Evolutionary conservation across 2,797 vertebrate species (phyloP).

Genomic region (Melanotaenia parkinsoni): DNA sequence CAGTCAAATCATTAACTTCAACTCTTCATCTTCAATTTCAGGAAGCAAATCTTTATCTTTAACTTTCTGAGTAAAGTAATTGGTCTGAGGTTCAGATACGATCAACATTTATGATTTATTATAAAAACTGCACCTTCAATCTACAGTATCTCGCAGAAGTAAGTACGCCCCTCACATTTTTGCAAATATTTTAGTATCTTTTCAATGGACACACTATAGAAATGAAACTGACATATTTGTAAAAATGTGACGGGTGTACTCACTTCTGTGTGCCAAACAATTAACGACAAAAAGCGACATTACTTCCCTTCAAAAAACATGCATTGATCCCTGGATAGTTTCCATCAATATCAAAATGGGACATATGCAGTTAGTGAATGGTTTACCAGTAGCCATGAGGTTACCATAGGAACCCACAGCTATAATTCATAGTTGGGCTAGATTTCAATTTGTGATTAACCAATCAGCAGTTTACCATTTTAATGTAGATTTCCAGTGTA

Average conservation of each 20-base stretch:
- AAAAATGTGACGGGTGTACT: too few species aligned
- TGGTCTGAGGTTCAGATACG: conserved; percentile 4
- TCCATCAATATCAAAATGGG: conserved; percentile 19
- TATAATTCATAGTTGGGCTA: conserved; percentile 27
- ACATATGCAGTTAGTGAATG: conserved; percentile 13
- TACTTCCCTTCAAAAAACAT: not conserved
- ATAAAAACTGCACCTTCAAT: not conserved
- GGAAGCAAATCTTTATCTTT: conserved; percentile 1
- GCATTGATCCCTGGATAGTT: conserved; percentile 11
- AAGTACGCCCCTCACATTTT: too few species aligned
- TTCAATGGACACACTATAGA: too few species aligned
- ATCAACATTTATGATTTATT: conserved; percentile 9
- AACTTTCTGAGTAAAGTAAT: not conserved
- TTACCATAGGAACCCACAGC: conserved; percentile 76
- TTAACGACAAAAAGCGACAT: conserved; percentile 8
- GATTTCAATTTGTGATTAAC: conserved; percentile 31
- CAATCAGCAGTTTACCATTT: conserved; percentile 33
- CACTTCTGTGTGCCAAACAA: conserved; percentile 12
- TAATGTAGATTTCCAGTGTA: conserved; percentile 60
- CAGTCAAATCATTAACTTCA: conserved; percentile 9
- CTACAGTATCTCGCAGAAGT: too few species aligned
- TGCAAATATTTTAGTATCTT: too few species aligned
- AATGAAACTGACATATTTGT: too few species aligned
- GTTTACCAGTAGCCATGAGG: conserved; percentile 51
- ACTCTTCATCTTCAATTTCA: not conserved